phyloP scores from a whole-genome alignment of 2,113 vertebrate genomes.

The Istiophorus platypterus region DNA sequence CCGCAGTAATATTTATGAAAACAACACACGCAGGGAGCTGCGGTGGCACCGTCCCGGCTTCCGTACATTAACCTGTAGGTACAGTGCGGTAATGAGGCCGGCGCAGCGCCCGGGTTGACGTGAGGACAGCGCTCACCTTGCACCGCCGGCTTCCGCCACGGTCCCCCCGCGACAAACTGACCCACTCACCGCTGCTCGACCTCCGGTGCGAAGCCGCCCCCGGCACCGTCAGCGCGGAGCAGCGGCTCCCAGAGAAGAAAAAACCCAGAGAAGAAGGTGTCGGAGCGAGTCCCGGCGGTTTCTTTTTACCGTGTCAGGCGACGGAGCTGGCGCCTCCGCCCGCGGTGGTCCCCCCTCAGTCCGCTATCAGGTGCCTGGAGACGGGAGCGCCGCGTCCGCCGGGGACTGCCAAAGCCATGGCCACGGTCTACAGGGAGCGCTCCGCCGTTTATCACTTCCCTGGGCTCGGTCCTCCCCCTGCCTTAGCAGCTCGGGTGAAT shows the following conservation, averaged over 20 bases:
- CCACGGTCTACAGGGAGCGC: slow-evolving; percentile 53
- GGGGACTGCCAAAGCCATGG: slow-evolving; percentile 58
- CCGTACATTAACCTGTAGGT: neutral
- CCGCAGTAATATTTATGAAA: neutral
- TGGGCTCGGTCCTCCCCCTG: slow-evolving; percentile 63
- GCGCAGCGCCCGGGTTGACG: slow-evolving; percentile 65
- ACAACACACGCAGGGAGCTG: neutral
- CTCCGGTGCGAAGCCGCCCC: neutral
- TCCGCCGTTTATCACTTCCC: slow-evolving; percentile 36
- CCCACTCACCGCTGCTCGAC: slow-evolving; percentile 30
- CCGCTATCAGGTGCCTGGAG: slow-evolving; percentile 41
- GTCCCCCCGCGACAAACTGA: slow-evolving; percentile 1
- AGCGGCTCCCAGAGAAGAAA: neutral
- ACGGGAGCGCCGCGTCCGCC: slow-evolving; percentile 39
- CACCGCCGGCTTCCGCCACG: slow-evolving; percentile 24
- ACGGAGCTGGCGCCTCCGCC: slow-evolving; percentile 21
- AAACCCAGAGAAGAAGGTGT: neutral
- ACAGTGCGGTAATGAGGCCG: slow-evolving; percentile 15
- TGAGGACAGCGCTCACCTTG: slow-evolving; percentile 75
- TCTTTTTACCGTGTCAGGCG: slow-evolving; percentile 12
- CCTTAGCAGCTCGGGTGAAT: slow-evolving; percentile 75
- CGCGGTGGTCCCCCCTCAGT: slow-evolving; percentile 33
- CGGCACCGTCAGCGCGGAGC: slow-evolving; percentile 10
- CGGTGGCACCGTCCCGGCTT: neutral
- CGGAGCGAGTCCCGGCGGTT: slow-evolving; percentile 5